Base-by-base conservation (phyloP, 2,888 invertebrate species). In the Hemicrepidius hirtus region DNA sequence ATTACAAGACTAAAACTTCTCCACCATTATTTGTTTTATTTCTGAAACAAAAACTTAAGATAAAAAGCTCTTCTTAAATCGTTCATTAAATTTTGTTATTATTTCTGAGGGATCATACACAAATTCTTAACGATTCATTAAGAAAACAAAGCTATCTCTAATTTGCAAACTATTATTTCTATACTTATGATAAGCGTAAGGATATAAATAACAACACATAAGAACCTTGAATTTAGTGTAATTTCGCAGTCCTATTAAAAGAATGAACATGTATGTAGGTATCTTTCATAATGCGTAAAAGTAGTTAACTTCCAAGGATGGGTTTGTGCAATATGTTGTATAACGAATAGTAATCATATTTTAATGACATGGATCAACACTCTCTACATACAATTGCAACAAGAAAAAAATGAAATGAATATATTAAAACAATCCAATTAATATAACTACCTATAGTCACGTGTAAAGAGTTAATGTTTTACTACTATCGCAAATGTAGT, bases 301-400 rank as follows among this genome's bases (percentile, higher is more conserved):
- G 41, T 41, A 12, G 24, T 44, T 62, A 24, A 62, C n/a, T 62
- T 24, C 44, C 60, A 62, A 62, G 60, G 60, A 62, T 62, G 24
- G 13, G 6, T 62, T 62, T 40, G 24, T 44, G 60, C 44, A 62
- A 62, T 62, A 21, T 21, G 40, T 62, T 40, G 60, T 41, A 41
- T 41, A 41, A 44, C 21, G 41, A 41, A 21, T 41, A 24, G 40
- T 40, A 40, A 40, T 40, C 40, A 40, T 40, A 13, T 40, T 40
- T 40, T 40, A 13, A 40, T 40, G 40, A n/a, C 32, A 55, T 32
- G 13, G 55, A 28, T 28, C 40, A 28, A 53, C n/a, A 53, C 3
- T 32, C 13, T 18, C 3, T 32, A 12, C 28, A n/a, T n/a, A 9
- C 16, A 32, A n/a, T 50, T 28, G 0, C 13, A 5, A 20, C n/a